These are phyloP conservation scores for Homarus gammarus DNA, from an alignment of 2,888 invertebrate species.

Conservation along the genomic window DNA sequence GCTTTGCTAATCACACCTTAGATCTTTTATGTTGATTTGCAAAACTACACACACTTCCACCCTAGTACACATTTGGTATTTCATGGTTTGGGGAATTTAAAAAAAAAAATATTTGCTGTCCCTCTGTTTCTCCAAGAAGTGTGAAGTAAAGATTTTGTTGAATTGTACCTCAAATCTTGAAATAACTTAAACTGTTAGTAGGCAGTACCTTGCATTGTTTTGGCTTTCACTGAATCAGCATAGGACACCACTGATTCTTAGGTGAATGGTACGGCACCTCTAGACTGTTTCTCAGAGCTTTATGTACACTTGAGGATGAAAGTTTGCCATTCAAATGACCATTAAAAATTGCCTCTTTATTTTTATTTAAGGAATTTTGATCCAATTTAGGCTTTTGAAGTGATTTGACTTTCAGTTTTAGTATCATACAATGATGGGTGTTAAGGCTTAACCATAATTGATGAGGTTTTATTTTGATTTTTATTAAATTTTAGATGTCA, in stretches of 20 bases:
- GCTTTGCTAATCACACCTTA: neutral
- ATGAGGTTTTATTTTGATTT: too few species aligned
- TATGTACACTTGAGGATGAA: neutral
- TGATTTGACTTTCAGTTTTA: too few species aligned
- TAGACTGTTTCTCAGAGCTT: conserved; percentile 4
- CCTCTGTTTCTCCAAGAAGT: neutral
- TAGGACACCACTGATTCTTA: conserved; percentile 8
- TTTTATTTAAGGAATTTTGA: too few species aligned
- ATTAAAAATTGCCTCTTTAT: too few species aligned
- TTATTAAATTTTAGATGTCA: too few species aligned
- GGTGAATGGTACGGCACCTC: neutral
- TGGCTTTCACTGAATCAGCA: neutral
- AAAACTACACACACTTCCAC: neutral
- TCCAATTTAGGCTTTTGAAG: too few species aligned
- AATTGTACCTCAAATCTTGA: neutral
- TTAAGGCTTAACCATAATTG: too few species aligned
- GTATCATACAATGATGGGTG: too few species aligned
- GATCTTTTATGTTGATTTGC: conserved; percentile 20
- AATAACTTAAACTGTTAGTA: neutral
- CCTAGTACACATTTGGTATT: neutral
- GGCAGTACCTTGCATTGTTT: neutral
- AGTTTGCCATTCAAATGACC: neutral
- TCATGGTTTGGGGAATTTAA: neutral
- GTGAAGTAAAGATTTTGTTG: neutral
- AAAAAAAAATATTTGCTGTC: too few species aligned